Conservation (phyloP, 2,797 vertebrate genomes). For the Coccyzus lansbergi region DNA sequence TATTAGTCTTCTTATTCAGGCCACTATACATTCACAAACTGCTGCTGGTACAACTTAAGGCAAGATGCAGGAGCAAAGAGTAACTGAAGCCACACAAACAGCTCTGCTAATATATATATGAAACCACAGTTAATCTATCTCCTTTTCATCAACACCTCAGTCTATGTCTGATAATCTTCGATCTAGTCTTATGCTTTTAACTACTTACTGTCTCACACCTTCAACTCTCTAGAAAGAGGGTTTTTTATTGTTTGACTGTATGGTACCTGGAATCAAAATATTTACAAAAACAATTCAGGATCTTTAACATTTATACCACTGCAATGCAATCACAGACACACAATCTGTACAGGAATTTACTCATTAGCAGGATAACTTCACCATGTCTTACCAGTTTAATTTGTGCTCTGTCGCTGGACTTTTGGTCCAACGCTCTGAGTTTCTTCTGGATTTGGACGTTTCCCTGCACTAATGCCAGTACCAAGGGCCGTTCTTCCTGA, state of each 20-base stretch:
- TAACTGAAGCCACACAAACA: not conserved
- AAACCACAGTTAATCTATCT: not conserved
- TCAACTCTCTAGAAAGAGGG: not conserved
- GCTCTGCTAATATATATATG: not conserved
- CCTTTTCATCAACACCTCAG: not conserved
- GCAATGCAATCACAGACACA: not conserved
- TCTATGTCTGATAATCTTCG: not conserved
- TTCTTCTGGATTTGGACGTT: conserved; percentile 82
- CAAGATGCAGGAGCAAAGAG: not conserved
- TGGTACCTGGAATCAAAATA: not conserved
- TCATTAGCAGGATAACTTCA: not conserved
- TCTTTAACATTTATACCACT: not conserved
- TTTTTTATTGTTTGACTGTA: not conserved
- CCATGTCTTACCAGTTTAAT: conserved; percentile 75
- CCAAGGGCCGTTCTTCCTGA: conserved; percentile 78
- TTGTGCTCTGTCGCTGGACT: conserved; percentile 83
- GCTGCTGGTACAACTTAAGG: not conserved
- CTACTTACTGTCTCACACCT: not conserved
- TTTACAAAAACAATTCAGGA: not conserved
- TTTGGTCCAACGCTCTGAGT: conserved; percentile 77
- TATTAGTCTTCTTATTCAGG: not conserved
- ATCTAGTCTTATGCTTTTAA: not conserved
- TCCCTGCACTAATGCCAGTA: conserved; percentile 74
- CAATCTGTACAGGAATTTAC: not conserved
- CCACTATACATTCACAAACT: not conserved